Percentiles rank a stretch among this genome's conserved stretches.
Conservation (phyloP, 2,113 vertebrate species). For the Cyphomyrus discorhynchus region DNA sequence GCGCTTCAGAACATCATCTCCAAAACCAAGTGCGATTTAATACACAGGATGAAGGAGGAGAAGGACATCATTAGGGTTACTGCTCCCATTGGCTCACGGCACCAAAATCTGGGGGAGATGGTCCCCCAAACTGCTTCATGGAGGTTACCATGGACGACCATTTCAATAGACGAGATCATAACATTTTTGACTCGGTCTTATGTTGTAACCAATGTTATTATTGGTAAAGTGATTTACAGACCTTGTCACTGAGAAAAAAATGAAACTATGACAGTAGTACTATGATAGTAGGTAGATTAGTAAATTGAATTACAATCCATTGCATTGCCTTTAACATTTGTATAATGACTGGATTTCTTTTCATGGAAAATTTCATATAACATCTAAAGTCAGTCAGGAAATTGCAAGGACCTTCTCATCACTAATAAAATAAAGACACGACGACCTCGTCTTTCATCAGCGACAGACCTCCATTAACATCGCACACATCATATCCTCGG, state of each 20-base stretch:
- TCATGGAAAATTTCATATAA: background rate
- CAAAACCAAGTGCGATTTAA: background rate
- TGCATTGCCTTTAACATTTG: background rate
- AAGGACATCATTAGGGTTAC: background rate
- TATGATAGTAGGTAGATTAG: background rate
- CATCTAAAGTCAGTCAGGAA: slow-evolving; percentile 24
- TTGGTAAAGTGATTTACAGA: background rate
- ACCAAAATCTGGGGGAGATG: background rate
- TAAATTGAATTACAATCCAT: slow-evolving; percentile 10
- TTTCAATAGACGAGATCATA: background rate
- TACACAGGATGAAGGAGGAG: background rate
- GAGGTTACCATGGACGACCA: background rate
- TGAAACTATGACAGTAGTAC: too few relatives aligned
- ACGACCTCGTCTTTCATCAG: slow-evolving; percentile 17
- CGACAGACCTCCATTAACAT: slow-evolving; percentile 14
- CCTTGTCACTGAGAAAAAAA: background rate
- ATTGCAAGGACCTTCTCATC: slow-evolving; percentile 14
- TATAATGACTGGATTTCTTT: slow-evolving; percentile 10
- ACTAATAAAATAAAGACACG: slow-evolving; percentile 10
- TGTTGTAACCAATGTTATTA: background rate
- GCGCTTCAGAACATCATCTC: background rate
- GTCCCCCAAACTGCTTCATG: background rate
- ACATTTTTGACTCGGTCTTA: background rate
- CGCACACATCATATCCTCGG: slow-evolving; percentile 7
- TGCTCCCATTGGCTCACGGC: background rate